Evolutionary conservation across 2,797 vertebrate species (phyloP).

Genomic region (Pantherophis vulpinus): DNA sequence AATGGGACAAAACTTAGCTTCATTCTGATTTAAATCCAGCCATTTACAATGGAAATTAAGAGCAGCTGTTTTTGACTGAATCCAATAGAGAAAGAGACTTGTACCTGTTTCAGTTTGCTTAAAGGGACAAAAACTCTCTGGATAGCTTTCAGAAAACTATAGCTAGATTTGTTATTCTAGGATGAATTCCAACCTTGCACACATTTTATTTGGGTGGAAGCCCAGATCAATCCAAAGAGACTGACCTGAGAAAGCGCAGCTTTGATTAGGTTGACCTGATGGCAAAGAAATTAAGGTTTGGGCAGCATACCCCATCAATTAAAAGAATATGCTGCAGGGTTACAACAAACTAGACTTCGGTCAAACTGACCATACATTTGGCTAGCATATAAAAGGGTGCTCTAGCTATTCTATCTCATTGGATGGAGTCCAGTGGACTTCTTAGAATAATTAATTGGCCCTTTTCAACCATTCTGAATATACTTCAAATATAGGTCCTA

Average conservation of each 20-base stretch:
- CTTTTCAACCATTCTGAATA: not conserved
- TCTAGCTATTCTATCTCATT: not conserved
- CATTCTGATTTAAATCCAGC: not conserved
- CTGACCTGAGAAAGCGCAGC: not conserved
- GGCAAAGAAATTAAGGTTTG: not conserved
- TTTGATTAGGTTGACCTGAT: not conserved
- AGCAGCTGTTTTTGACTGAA: not conserved
- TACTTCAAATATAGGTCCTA: not conserved
- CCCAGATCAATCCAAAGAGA: not conserved
- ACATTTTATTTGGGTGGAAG: not conserved
- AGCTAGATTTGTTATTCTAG: not conserved
- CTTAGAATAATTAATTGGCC: not conserved
- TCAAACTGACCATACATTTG: not conserved
- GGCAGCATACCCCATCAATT: not conserved
- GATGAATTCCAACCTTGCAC: not conserved
- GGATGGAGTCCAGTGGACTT: not conserved
- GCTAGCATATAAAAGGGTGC: not conserved
- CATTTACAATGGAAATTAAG: not conserved
- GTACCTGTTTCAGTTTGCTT: not conserved
- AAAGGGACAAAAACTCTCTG: not conserved
- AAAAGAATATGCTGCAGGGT: not conserved
- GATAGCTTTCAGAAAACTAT: not conserved
- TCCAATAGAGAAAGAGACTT: not conserved
- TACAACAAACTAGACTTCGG: not conserved
- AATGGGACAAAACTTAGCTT: not conserved